Conservation (phyloP, 2,888 invertebrate genomes). For the Andrena minutula region DNA sequence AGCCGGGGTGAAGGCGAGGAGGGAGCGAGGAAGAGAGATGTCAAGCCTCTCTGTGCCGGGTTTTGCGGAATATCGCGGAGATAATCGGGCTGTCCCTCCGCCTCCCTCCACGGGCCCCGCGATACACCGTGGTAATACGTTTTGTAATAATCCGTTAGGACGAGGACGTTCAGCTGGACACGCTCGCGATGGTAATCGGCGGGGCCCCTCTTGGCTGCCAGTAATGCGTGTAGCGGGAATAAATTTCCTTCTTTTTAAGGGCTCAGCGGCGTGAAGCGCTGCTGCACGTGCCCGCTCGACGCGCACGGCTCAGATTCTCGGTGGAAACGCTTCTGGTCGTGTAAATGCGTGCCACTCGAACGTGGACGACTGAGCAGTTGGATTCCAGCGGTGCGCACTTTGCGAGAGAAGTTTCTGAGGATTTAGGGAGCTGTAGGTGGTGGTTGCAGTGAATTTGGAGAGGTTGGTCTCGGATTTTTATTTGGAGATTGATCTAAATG, state of each 20-base stretch:
- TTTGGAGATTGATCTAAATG: not conserved
- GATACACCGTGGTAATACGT: conserved; percentile 25
- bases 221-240: conserved; percentile 11
- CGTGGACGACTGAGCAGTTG: not conserved
- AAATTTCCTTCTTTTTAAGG: not conserved
- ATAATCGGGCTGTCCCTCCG: conserved; percentile 60
- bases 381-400: not conserved
- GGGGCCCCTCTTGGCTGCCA: not conserved
- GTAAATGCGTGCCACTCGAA: not conserved
- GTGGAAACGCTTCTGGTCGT: not conserved
- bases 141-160: conserved; percentile 34
- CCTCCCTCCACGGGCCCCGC: not conserved
- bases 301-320: not conserved
- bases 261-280: conserved; percentile 1
- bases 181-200: conserved; percentile 38
- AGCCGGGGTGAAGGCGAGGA: conserved; percentile 59
- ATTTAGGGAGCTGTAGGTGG: not conserved
- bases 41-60: conserved; percentile 31
- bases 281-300: not conserved
- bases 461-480: not conserved
- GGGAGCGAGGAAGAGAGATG: conserved; percentile 58
- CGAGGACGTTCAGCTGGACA: conserved; percentile 11
- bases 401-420: not conserved
- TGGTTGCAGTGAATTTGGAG: not conserved
- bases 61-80: conserved; percentile 47